Evolutionary conservation across 2,888 invertebrate species (phyloP), one percentile per base, ranked within the genome.

Genomic region (Dryadula phaetusa): DNA sequence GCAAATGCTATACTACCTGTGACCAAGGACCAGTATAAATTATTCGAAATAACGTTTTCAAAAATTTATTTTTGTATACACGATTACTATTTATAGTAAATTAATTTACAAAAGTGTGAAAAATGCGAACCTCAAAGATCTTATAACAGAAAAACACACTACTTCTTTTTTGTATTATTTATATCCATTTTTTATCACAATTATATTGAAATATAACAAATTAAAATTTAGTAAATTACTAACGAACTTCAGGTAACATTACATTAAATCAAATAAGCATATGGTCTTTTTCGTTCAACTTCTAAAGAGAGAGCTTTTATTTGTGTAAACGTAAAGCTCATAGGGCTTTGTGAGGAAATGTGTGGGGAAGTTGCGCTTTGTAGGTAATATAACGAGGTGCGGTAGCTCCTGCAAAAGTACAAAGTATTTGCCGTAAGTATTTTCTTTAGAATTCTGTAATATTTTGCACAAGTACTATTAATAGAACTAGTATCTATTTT

Each of bases 251-350:
- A 16, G 16, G 10, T 0, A 1, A 16, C n/a, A 16, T 8, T 8
- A 32, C 12, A 52, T 28, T 32, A 52, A 28, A 5, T 28, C 49
- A 16, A 28, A 49, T 52, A 52, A 52, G 12, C 52, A 16, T 10
- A 32, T 3, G 16, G 28, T 52, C 4, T n/a, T 28, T 32, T 10
- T 4, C 16, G 5, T 5, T 16, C 28, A 52, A 52, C 52, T 52
- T 52, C 52, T 10, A 52, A 18, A 18, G 52, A 52, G 52, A 52
- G 52, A 52, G 52, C 52, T 52, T 52, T 52, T 10, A 28, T 32
- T 52, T 28, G 28, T 5, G 0, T n/a, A 52, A 16, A 52, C 14
- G 28, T 28, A 32, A 49, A 28, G 49, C 52, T 52, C 28, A 32
- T 32, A 52, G 16, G 32, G 28, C 52, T 52, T 52, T 52, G 28